Conservation (phyloP, 2,113 vertebrate genomes). For the Passer montanus region DNA sequence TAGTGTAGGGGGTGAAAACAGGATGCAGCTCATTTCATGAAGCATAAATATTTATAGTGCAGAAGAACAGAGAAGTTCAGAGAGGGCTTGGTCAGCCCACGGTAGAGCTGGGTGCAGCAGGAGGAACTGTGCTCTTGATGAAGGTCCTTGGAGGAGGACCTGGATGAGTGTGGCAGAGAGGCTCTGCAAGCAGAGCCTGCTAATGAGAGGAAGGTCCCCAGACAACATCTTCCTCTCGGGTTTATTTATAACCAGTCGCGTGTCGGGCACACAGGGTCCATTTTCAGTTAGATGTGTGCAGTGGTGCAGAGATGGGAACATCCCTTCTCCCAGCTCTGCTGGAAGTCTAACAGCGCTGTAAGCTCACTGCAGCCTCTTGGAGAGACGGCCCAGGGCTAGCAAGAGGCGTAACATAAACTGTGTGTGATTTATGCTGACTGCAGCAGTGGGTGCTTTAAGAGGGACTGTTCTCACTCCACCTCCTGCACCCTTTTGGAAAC, state of each 20-base stretch:
- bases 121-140: background rate
- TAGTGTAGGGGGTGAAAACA: background rate
- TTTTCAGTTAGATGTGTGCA: background rate
- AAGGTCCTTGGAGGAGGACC: background rate
- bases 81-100: background rate
- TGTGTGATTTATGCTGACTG: background rate
- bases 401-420: background rate
- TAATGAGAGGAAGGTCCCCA: background rate
- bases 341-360: background rate
- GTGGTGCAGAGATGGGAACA: background rate
- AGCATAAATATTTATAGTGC: constrained; percentile 30
- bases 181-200: background rate
- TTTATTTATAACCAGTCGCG: background rate
- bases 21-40: constrained; percentile 14
- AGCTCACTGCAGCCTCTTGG: background rate
- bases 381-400: background rate
- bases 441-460: background rate
- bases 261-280: background rate
- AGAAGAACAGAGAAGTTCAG: constrained; percentile 25
- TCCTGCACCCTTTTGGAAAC: background rate
- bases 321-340: background rate
- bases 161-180: background rate
- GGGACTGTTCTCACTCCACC: background rate
- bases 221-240: background rate
- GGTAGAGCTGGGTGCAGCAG: background rate